Evolutionary conservation across 2,888 invertebrate species (phyloP).

Genomic region (Mellilla xanthometata): DNA sequence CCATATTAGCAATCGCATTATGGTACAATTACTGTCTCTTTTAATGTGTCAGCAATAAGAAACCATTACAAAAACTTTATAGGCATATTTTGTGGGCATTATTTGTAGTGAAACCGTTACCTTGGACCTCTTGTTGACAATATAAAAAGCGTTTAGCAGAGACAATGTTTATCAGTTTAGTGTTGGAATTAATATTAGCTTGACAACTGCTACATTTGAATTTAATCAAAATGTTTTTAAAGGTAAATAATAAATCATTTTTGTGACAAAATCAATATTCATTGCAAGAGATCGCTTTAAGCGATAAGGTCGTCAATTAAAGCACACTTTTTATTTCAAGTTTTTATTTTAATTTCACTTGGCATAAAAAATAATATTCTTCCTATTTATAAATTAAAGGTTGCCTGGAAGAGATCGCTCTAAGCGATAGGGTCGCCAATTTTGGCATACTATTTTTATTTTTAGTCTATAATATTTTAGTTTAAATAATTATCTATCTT

Average conservation of each 20-base stretch:
- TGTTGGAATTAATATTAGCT: conserved; percentile 18
- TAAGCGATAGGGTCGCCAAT: no score
- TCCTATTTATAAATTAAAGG: no score
- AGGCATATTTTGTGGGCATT: conserved; percentile 31
- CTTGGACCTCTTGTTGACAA: conserved; percentile 32
- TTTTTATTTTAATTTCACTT: no score
- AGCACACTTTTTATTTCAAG: no score
- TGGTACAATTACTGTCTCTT: conserved; percentile 18
- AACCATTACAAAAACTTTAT: conserved; percentile 31
- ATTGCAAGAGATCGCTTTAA: no score
- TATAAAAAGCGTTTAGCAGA: conserved; percentile 37
- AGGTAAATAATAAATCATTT: conserved; percentile 18
- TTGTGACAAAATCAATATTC: background rate
- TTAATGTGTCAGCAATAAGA: conserved; percentile 21
- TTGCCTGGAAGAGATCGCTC: no score
- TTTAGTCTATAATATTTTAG: no score
- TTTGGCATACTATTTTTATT: no score
- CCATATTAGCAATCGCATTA: conserved; percentile 18
- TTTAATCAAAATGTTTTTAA: conserved; percentile 24
- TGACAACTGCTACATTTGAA: conserved; percentile 10
- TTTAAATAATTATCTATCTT: no score
- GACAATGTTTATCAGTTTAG: conserved; percentile 34
- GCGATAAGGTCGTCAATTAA: no score
- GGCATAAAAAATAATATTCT: no score
- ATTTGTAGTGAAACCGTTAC: conserved; percentile 34